Conservation (phyloP, 1,140 invertebrate genomes). For the Hyles euphorbiae region DNA sequence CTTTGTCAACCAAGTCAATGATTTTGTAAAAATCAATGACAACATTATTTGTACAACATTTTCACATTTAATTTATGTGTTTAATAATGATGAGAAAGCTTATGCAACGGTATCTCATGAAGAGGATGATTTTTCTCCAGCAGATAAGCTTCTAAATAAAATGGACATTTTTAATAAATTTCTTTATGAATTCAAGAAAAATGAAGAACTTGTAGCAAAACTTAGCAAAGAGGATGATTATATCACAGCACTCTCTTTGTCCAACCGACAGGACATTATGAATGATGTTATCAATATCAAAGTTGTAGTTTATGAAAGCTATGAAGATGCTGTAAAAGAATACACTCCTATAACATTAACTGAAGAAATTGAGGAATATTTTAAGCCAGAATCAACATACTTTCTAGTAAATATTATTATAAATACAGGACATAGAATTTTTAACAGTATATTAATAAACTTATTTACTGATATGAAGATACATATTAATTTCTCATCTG, state of each 20-base stretch:
- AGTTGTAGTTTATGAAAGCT: constrained; percentile 42
- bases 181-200: constrained; percentile 39
- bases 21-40: constrained; percentile 41
- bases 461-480: constrained; percentile 46
- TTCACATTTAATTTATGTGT: constrained; percentile 47
- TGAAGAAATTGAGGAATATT: constrained; percentile 43
- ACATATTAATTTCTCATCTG: constrained; percentile 41
- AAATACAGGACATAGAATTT: constrained; percentile 29
- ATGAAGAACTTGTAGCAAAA: constrained; percentile 32
- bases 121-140: constrained; percentile 32
- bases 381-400: constrained; percentile 26
- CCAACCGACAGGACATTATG: constrained; percentile 52
- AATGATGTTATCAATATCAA: constrained; percentile 36
- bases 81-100: constrained; percentile 32
- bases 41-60: constrained; percentile 55
- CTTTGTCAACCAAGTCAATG: constrained; percentile 45
- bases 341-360: constrained; percentile 34
- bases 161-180: constrained; percentile 41
- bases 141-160: constrained; percentile 39
- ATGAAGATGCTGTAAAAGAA: constrained; percentile 44
- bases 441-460: constrained; percentile 37
- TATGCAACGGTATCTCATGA: constrained; percentile 23
- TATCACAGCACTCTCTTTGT: constrained; percentile 45
- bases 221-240: constrained; percentile 44
- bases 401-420: constrained; percentile 41